These are phyloP conservation scores for Caenorhabditis remanei DNA, from an alignment of 1,140 invertebrate genomes.

Conservation along the genomic window DNA sequence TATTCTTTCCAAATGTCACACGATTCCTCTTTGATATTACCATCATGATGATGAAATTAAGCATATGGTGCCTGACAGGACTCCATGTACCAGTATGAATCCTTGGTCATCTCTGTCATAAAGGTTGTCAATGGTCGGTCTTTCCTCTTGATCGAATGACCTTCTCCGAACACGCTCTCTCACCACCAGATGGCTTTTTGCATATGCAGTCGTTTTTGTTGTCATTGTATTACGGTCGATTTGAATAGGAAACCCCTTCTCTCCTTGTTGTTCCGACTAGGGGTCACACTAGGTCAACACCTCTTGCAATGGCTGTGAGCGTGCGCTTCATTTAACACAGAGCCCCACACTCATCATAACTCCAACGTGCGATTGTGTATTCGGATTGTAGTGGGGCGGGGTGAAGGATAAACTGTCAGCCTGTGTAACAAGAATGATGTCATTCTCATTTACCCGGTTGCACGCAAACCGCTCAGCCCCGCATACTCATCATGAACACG, in stretches of 20 bases:
- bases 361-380: conserved; percentile 12
- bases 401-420: conserved; percentile 11
- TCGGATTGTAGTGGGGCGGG: not conserved
- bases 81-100: not conserved
- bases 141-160: not conserved
- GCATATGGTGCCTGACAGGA: no score
- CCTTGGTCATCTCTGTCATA: conserved; percentile 7
- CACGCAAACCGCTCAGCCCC: not conserved
- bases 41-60: no score
- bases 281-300: conserved; percentile 44
- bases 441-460: conserved; percentile 13
- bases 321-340: not conserved
- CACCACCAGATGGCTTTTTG: conserved; percentile 3
- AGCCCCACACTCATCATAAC: not conserved
- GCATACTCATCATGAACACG: not conserved
- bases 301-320: not conserved
- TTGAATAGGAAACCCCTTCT: not conserved
- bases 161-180: not conserved
- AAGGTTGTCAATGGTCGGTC: not conserved
- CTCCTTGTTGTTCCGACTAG: not conserved
- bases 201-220: conserved; percentile 29
- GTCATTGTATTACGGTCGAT: not conserved
- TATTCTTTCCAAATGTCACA: no score
- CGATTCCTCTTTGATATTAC: no score
- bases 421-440: conserved; percentile 41